Evolutionary conservation across 2,888 invertebrate genomes (phyloP).

Genomic region (Linnaemya vulpina): DNA sequence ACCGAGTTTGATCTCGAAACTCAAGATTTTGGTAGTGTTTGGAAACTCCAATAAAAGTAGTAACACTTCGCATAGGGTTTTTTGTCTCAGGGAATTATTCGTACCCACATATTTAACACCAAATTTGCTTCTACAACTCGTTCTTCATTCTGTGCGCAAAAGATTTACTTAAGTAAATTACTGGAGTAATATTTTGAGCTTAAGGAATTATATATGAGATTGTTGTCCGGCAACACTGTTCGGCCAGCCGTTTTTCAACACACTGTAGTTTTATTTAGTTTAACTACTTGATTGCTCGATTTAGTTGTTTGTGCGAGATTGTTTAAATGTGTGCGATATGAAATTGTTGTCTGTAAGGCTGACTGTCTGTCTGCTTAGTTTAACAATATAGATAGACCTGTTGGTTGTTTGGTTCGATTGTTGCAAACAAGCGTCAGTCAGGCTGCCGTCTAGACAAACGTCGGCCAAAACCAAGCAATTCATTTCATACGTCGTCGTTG

Average conservation of each 20-base stretch:
- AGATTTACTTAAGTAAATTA: not conserved
- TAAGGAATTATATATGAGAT: not conserved
- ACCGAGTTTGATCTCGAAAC: too few relatives aligned
- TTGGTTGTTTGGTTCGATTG: slow-evolving; percentile 44
- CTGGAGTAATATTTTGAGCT: not conserved
- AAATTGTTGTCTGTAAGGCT: slow-evolving; percentile 36
- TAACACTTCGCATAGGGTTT: too few relatives aligned
- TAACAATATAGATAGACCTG: slow-evolving; percentile 57
- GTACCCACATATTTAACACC: too few relatives aligned
- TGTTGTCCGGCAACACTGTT: slow-evolving; percentile 13
- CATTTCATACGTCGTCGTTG: slow-evolving; percentile 21
- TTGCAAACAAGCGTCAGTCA: slow-evolving; percentile 54
- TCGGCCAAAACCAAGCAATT: slow-evolving; percentile 44
- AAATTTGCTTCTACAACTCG: too few relatives aligned
- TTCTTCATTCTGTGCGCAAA: too few relatives aligned
- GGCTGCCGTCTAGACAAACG: slow-evolving; percentile 46
- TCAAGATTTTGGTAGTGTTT: too few relatives aligned
- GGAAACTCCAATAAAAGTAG: too few relatives aligned
- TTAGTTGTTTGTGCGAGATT: slow-evolving; percentile 23
- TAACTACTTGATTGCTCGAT: slow-evolving; percentile 44
- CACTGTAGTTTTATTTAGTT: slow-evolving; percentile 35
- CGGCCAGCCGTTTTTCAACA: not conserved
- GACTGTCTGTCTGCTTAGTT: slow-evolving; percentile 56
- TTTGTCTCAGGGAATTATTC: too few relatives aligned
- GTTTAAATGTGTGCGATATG: not conserved